These are phyloP conservation scores for Pholis gunnellus DNA, from an alignment of 2,113 vertebrate species.

Conservation along the genomic window DNA sequence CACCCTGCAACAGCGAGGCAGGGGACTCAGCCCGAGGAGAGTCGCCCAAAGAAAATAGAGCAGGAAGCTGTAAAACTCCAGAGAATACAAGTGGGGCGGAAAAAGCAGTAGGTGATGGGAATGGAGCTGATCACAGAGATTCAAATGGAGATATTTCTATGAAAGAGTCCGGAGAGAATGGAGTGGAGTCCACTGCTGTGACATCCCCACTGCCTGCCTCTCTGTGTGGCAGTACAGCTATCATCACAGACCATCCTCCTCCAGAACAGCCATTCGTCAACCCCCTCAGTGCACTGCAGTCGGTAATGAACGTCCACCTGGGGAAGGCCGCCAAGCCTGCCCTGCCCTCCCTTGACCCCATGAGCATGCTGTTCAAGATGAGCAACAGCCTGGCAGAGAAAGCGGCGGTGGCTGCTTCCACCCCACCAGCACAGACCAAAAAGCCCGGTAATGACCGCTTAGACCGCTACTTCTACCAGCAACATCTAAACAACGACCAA, in stretches of 20 bases:
- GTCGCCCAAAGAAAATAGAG: constrained; percentile 84
- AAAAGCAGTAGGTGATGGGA: constrained; percentile 76
- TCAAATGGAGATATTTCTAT: constrained; percentile 85
- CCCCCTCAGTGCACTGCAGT: constrained; percentile 97
- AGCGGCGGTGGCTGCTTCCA: constrained; percentile 91
- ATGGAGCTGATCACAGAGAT: constrained; percentile 85
- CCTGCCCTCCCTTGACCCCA: constrained; percentile 94
- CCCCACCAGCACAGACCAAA: constrained; percentile 93
- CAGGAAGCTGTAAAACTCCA: constrained; percentile 87
- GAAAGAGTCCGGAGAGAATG: constrained; percentile 89
- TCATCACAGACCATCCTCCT: constrained; percentile 97
- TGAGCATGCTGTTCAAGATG: constrained; percentile 99
- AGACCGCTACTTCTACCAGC: constrained; percentile 96
- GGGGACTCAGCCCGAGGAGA: constrained; percentile 89
- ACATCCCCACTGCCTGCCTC: constrained; percentile 83
- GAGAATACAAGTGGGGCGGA: constrained; percentile 79
- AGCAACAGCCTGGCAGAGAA: constrained; percentile 99
- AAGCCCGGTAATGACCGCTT: constrained; percentile 90
- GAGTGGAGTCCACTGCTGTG: constrained; percentile 84
- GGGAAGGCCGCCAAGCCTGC: constrained; percentile 98
- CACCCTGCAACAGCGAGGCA: constrained; percentile 91
- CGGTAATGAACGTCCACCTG: constrained; percentile 98
- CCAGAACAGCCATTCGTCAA: constrained; percentile 98
- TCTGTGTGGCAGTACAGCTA: constrained; percentile 92
- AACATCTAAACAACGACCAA: constrained; percentile 93